A percentile compares a stretch with the other conserved stretches of the same genome.
phyloP scores from a whole-genome alignment of 2,888 invertebrate species.

The Agrochola lychnidis region DNA sequence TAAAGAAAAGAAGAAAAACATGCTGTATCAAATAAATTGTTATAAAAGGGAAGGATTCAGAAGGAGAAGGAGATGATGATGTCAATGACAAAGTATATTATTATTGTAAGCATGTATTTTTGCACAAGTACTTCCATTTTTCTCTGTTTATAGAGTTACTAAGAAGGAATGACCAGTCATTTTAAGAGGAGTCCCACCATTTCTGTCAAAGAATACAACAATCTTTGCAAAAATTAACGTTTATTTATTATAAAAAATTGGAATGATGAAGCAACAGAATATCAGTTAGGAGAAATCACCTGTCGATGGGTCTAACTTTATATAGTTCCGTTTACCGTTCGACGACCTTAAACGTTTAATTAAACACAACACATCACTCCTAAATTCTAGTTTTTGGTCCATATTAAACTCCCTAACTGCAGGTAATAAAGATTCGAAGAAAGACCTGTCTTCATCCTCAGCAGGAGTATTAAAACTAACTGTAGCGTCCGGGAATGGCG shows the following conservation, averaged over 20 bases:
- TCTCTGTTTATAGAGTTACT: neutral
- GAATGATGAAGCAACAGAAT: conserved; percentile 45
- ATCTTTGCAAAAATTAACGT: conserved; percentile 26
- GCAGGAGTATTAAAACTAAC: conserved; percentile 61
- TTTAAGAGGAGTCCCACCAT: neutral
- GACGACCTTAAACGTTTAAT: conserved; percentile 78
- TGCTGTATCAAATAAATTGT: neutral
- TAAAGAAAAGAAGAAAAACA: conserved; percentile 4
- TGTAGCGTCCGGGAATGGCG: conserved; percentile 71
- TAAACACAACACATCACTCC: conserved; percentile 78
- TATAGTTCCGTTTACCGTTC: conserved; percentile 58
- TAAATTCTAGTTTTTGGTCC: conserved; percentile 84
- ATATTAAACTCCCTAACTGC: conserved; percentile 81
- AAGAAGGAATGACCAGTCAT: neutral
- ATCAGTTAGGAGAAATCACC: conserved; percentile 59
- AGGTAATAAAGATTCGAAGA: conserved; percentile 84
- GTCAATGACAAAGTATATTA: neutral
- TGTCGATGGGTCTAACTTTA: conserved; percentile 68
- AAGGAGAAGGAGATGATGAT: neutral
- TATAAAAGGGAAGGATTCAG: neutral
- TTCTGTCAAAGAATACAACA: conserved; percentile 30
- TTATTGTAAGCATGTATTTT: neutral
- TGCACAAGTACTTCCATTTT: neutral
- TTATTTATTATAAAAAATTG: conserved; percentile 60
- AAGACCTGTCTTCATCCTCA: conserved; percentile 83